Conservation (phyloP, 2,113 vertebrate genomes). For the Saiga tatarica region DNA sequence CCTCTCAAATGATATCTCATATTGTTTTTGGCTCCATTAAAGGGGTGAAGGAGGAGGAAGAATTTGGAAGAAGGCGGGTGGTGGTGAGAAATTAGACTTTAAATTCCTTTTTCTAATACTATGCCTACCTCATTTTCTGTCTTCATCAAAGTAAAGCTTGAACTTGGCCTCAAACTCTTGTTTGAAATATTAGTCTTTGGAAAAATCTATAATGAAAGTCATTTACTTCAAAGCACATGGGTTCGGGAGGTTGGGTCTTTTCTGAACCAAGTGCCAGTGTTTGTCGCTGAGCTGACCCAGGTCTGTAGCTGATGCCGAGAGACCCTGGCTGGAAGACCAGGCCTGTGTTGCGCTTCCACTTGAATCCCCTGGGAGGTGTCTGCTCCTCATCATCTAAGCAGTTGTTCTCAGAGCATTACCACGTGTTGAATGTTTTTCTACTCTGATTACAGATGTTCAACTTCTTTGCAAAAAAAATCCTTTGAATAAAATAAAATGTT, state of each 20-base stretch:
- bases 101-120: neutral
- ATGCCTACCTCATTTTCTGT: neutral
- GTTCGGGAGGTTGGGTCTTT: neutral
- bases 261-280: neutral
- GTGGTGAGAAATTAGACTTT: neutral
- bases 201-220: neutral
- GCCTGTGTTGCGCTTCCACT: neutral
- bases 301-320: neutral
- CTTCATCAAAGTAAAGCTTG: neutral
- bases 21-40: neutral
- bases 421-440: neutral
- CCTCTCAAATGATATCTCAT: neutral
- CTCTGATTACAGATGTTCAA: slow-evolving; percentile 51
- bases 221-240: neutral
- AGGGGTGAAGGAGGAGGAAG: neutral
- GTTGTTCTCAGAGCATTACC: slow-evolving; percentile 24
- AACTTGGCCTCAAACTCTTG: neutral
- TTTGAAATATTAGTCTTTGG: neutral
- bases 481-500: slow-evolving; percentile 17
- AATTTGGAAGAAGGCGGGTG: neutral
- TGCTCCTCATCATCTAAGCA: neutral
- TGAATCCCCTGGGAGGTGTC: neutral
- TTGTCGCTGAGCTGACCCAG: neutral
- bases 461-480: slow-evolving; percentile 1
- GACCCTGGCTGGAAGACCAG: neutral